Evolutionary conservation across 2,113 vertebrate species (phyloP), one percentile per base, ranked within the genome.

Genomic region (Thamnaconus septentrionalis): DNA sequence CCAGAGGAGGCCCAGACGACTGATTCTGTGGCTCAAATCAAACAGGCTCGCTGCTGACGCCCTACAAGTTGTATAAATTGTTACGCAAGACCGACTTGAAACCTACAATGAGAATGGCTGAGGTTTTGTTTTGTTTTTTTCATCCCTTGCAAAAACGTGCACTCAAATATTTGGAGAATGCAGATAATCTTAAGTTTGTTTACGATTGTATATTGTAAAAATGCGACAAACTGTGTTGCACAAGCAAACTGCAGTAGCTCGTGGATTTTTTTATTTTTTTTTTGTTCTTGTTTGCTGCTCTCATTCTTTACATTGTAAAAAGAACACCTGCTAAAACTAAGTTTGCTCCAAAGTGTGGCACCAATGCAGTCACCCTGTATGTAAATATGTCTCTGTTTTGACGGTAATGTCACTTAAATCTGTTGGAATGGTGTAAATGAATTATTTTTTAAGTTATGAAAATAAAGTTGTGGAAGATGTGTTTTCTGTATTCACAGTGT

Each of bases 401-500:
- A 52, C 41, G 41, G 55, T 54, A 11, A 3, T 18, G 56, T n/a
- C 3, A 41, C 56, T 54, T 44, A 10, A 7, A 53, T 76, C 58
- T 73, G 52, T 57, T 73, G 9, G 6, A 70, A 66, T 59, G 72
- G 69, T 80, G 76, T 80, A 73, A 73, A 80, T 54, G 0, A 64
- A 45, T 10, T 61, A 58, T 65, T 77, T 3, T 11, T 77, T 73
- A 76, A 75, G 52, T 63, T 48, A 70, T 80, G 65, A 66, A 58
- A 83, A 78, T 85, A 79, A 81, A 87, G 56, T n/a, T 43, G 49
- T 68, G 7, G 18, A 31, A 71, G 68, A 57, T 61, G 49, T 18
- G 39, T 71, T 57, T 45, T 66, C 4, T 40, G 53, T 53, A 9
- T 11, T 45, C 8, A 6, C 12, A 6, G 6, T 8, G 4, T 53